Evolutionary conservation across 1,140 invertebrate genomes (phyloP), one percentile per base, ranked within the genome.

Genomic region (Cyclargus thomasi): DNA sequence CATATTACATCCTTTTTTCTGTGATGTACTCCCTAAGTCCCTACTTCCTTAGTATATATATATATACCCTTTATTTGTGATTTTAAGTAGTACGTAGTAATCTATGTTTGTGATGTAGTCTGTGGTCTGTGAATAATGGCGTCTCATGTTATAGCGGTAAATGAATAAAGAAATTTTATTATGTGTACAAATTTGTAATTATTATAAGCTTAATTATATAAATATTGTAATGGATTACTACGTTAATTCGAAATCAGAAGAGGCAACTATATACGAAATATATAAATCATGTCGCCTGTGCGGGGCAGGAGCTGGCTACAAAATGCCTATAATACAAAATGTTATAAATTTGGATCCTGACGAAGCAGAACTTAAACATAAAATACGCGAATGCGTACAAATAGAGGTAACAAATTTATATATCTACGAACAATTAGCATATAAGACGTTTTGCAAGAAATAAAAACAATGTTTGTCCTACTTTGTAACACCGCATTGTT

Each of bases 251-350:
- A 86, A 76, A 63, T 71, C 76, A 36, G 83, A 86, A 11, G 77
- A 82, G 57, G 78, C 90, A 66, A 77, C 77, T 7, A 86, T 86
- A 63, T 91, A 90, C 67, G 87, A 90, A 63, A 86, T 91, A 69
- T 90, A 88, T 70, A 80, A 88, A 75, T 80, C 83, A 75, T 91
- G 90, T 81, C 85, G 90, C 0, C 73, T 91, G 5, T 91, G 90
- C 64, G 90, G 90, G 8, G 83, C 82, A 0, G 86, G 88, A 63
- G 88, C 88, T 17, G 90, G 89, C 39, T 91, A 91, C 75, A 91
- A 90, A 81, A 91, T 91, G 90, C 90, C 90, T 5, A 91, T 91
- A 63, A 81, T 91, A 20, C 88, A 90, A 68, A 87, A 81, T 55
- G 79, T 89, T 59, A 69, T 87, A 10, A 72, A 81, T 63, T 67